phyloP scores from a whole-genome alignment of 2,888 invertebrate genomes.

The Drosophila pseudotalamancana region DNA sequence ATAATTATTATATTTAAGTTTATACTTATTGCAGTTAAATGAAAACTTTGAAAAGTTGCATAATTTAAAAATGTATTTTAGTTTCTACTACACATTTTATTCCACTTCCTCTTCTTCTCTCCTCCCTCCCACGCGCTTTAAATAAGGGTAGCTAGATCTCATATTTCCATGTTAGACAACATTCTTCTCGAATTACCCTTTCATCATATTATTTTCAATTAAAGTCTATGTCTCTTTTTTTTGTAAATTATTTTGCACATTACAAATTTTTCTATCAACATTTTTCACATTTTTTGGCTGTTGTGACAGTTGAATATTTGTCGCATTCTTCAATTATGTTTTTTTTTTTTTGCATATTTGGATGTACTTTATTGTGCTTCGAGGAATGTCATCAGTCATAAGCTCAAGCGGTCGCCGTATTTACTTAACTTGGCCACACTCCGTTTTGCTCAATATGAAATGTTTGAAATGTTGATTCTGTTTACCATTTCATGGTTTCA shows the following conservation, averaged over 20 bases:
- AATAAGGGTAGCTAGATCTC: no score
- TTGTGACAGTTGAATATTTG: conserved; percentile 4
- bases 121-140: no score
- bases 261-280: conserved; percentile 21
- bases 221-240: not conserved
- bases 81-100: no score
- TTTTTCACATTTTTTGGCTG: not conserved
- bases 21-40: no score
- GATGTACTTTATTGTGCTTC: conserved; percentile 30
- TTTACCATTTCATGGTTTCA: conserved; percentile 72
- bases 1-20: no score
- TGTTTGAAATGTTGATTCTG: conserved; percentile 66
- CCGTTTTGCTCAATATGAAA: conserved; percentile 54
- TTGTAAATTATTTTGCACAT: conserved; percentile 8
- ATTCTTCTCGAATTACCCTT: no score
- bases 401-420: conserved; percentile 47
- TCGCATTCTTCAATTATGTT: conserved; percentile 4
- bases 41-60: no score
- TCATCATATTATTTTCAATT: not conserved
- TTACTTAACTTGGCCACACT: conserved; percentile 56
- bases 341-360: conserved; percentile 3
- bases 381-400: conserved; percentile 57
- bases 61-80: no score
- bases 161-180: no score
- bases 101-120: no score